phyloP scores from a whole-genome alignment of 2,888 invertebrate genomes.

The Cerastis rubricosa region DNA sequence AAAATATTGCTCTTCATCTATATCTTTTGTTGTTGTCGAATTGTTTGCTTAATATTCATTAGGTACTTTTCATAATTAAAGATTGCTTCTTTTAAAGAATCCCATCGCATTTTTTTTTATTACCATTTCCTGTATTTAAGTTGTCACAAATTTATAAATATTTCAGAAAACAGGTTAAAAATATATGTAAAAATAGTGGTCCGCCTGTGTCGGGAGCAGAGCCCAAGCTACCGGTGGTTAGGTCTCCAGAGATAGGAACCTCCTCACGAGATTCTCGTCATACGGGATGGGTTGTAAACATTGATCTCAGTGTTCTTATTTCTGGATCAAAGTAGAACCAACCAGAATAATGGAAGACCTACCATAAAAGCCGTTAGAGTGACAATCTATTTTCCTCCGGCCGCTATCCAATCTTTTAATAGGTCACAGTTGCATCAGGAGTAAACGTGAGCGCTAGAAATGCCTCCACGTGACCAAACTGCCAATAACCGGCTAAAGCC shows the following conservation, averaged over 20 bases:
- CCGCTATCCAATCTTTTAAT: constrained; percentile 54
- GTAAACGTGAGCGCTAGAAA: constrained; percentile 39
- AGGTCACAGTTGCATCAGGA: constrained; percentile 42
- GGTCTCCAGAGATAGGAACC: too few species aligned
- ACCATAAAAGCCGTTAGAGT: constrained; percentile 44
- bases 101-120: background rate
- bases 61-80: background rate
- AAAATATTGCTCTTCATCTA: background rate
- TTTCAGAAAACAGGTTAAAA: too few species aligned
- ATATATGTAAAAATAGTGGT: too few species aligned
- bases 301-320: background rate
- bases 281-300: too few species aligned
- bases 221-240: too few species aligned
- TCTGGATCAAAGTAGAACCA: constrained; percentile 35
- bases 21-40: background rate
- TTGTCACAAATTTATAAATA: too few species aligned
- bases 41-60: background rate
- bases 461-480: constrained; percentile 42
- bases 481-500: constrained; percentile 19
- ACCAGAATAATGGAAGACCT: constrained; percentile 38
- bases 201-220: too few species aligned
- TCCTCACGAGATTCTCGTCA: too few species aligned
- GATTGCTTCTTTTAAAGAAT: background rate
- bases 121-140: background rate
- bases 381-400: constrained; percentile 58